phyloP scores from a whole-genome alignment of 2,797 vertebrate genomes.

The Pantherophis alleghaniensis region DNA sequence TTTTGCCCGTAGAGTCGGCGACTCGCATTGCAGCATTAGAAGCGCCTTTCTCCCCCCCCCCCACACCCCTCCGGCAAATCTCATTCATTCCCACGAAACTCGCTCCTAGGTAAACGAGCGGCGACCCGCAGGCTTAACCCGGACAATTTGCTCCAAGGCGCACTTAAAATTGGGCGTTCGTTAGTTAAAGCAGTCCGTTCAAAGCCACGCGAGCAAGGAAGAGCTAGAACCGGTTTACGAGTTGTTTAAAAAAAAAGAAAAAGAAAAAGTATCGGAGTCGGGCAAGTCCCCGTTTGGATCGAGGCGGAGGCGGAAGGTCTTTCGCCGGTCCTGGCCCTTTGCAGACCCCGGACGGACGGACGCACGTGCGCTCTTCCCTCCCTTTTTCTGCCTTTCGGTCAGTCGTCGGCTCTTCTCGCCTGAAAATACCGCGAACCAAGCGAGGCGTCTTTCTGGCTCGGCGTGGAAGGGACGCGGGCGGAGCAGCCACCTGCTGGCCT shows the following conservation, averaged over 20 bases:
- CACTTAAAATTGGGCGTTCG: neutral
- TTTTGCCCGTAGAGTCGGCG: neutral
- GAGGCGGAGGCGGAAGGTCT: neutral
- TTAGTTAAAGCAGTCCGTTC: neutral
- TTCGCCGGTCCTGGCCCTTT: fast-evolving
- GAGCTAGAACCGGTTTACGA: neutral
- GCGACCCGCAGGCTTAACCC: neutral
- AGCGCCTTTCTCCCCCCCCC: neutral
- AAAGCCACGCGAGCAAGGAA: neutral
- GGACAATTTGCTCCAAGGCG: neutral
- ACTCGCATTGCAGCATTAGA: neutral
- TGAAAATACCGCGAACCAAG: neutral
- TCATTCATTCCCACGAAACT: neutral
- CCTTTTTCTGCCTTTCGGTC: neutral
- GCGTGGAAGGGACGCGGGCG: neutral
- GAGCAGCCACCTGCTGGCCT: neutral
- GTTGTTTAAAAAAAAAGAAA: neutral
- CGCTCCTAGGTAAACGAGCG: neutral
- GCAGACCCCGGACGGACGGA: fast-evolving
- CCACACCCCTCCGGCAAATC: too few species aligned
- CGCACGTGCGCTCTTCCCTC: neutral
- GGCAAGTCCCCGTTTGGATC: too few species aligned
- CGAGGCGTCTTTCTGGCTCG: neutral
- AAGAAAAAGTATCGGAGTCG: neutral
- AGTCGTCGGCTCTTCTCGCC: neutral